Conservation (phyloP, 2,888 invertebrate genomes). For the Axea sp. region DNA sequence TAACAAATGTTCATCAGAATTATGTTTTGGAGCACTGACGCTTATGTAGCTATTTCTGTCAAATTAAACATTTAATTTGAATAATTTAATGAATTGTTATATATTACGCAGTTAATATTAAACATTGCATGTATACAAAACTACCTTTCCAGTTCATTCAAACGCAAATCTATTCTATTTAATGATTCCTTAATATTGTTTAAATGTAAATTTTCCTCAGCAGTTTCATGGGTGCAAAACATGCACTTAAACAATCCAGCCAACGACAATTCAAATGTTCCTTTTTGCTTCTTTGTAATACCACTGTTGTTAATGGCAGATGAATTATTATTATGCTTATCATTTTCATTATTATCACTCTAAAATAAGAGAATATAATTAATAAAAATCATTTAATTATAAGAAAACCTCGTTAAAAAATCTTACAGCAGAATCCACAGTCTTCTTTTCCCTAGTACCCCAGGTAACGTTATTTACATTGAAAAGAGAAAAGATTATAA, state of each 20-base stretch:
- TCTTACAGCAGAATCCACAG: constrained; percentile 66
- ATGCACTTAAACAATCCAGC: constrained; percentile 81
- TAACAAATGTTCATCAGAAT: constrained; percentile 18
- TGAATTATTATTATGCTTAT: constrained; percentile 1
- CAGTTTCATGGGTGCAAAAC: constrained; percentile 80
- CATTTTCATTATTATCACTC: constrained; percentile 3
- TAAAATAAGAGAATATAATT: too few relatives aligned
- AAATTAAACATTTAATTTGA: too few relatives aligned
- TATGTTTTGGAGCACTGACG: not conserved
- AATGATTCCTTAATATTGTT: constrained; percentile 78
- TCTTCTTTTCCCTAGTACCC: constrained; percentile 90
- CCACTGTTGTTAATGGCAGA: constrained; percentile 61
- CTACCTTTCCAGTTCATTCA: constrained; percentile 79
- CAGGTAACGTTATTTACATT: constrained; percentile 96
- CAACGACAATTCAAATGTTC: constrained; percentile 81
- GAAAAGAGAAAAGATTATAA: constrained; percentile 94
- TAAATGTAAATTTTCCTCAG: constrained; percentile 79
- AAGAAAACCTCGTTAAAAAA: too few relatives aligned
- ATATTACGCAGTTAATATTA: too few relatives aligned
- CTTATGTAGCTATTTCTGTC: too few relatives aligned
- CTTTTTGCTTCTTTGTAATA: constrained; percentile 79
- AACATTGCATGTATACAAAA: too few relatives aligned
- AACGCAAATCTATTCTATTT: constrained; percentile 77
- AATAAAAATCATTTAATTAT: too few relatives aligned
- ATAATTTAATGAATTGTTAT: too few relatives aligned